Evolutionary conservation across 1,140 invertebrate genomes (phyloP).

Genomic region (Bilobella aurantiaca): DNA sequence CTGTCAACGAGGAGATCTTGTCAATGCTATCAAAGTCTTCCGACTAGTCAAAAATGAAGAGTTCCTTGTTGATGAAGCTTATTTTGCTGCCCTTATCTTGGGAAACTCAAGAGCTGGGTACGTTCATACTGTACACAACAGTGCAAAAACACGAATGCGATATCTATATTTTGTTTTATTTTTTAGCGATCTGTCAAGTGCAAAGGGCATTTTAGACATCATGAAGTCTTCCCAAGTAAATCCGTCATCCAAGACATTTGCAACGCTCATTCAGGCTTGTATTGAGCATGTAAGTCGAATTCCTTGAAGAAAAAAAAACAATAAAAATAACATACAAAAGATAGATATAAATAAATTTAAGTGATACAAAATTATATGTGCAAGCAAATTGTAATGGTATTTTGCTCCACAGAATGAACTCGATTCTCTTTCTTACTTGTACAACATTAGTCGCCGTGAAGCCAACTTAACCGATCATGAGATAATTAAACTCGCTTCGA

Average conservation of each 20-base stretch:
- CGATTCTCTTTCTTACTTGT: not conserved
- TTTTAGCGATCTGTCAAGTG: conserved; percentile 19
- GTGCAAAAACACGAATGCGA: not conserved
- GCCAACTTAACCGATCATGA: not conserved
- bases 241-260: conserved; percentile 9
- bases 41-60: conserved; percentile 12
- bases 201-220: conserved; percentile 10
- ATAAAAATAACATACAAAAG: too few relatives aligned
- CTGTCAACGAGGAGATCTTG: conserved; percentile 20
- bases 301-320: too few relatives aligned
- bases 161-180: not conserved
- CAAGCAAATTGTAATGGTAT: not conserved
- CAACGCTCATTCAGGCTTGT: conserved; percentile 12
- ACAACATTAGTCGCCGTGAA: not conserved
- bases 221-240: conserved; percentile 17
- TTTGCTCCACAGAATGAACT: not conserved
- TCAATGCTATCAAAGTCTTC: conserved; percentile 9
- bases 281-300: conserved; percentile 18
- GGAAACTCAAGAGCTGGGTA: conserved; percentile 22
- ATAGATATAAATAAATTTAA: too few relatives aligned
- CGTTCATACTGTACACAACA: not conserved
- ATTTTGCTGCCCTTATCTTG: conserved; percentile 22
- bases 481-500: not conserved
- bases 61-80: conserved; percentile 14
- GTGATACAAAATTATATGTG: too few relatives aligned